Percentiles rank a stretch among this genome's conserved stretches.
phyloP scores from a whole-genome alignment of 2,888 invertebrate species.

The Proisotoma minuta region DNA sequence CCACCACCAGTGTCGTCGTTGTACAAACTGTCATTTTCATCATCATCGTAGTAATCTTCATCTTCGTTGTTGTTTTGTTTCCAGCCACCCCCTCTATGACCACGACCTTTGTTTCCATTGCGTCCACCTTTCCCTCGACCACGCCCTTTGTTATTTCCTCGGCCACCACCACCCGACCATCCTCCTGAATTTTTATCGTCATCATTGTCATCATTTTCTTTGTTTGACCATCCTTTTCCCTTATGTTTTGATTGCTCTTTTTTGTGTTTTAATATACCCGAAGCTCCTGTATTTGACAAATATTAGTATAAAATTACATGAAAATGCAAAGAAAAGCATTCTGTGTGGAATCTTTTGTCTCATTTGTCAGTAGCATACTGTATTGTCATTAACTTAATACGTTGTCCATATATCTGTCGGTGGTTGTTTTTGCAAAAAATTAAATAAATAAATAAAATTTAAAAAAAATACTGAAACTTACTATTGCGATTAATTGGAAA shows the following conservation, averaged over 20 bases:
- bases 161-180: neutral
- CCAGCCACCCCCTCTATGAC: neutral
- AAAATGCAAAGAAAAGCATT: neutral
- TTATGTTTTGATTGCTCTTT: neutral
- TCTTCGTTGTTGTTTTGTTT: slow-evolving; percentile 3
- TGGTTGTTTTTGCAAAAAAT: too few relatives aligned
- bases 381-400: too few relatives aligned
- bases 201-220: slow-evolving; percentile 1
- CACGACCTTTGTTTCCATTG: slow-evolving; percentile 4
- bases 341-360: too few relatives aligned
- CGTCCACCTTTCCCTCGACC: neutral
- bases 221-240: neutral
- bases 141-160: neutral
- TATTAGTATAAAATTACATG: too few relatives aligned
- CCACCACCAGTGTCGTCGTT: neutral
- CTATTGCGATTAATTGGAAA: too few relatives aligned
- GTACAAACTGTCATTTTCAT: neutral
- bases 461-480: too few relatives aligned
- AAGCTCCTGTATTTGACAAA: too few relatives aligned
- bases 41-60: neutral
- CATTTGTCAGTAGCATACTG: too few relatives aligned
- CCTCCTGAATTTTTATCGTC: slow-evolving; percentile 3
- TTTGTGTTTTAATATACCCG: neutral
- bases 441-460: too few relatives aligned
- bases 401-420: too few relatives aligned